Conservation (phyloP, 2,113 vertebrate species). For the Xenus cinereus region DNA sequence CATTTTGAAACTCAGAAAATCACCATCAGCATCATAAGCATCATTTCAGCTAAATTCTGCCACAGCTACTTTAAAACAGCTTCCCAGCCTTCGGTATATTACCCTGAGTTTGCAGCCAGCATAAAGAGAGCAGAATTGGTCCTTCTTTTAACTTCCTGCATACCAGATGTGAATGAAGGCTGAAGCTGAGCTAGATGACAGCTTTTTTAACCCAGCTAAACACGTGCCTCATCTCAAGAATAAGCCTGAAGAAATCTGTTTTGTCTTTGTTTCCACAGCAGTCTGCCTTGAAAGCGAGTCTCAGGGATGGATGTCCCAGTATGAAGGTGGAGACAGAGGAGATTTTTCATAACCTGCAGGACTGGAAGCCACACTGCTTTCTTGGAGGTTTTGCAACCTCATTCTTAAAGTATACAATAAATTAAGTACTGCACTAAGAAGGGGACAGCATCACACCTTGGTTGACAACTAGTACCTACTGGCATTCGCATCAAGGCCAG, state of each 20-base stretch:
- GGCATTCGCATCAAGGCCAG: accelerated
- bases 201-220: neutral
- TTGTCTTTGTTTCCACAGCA: neutral
- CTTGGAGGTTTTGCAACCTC: neutral
- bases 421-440: neutral
- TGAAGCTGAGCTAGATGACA: neutral
- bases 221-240: neutral
- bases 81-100: neutral
- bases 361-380: neutral
- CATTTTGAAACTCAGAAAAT: neutral
- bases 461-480: accelerated
- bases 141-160: neutral
- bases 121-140: neutral
- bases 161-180: neutral
- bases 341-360: neutral
- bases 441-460: neutral
- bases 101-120: neutral
- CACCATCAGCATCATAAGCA: neutral
- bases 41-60: neutral
- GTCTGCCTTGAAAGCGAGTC: neutral
- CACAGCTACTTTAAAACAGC: neutral
- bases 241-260: neutral
- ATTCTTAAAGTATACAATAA: neutral
- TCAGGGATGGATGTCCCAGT: neutral
- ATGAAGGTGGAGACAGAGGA: neutral